Evolutionary conservation across 2,797 vertebrate genomes (phyloP).

Genomic region (Graptemys geographica): DNA sequence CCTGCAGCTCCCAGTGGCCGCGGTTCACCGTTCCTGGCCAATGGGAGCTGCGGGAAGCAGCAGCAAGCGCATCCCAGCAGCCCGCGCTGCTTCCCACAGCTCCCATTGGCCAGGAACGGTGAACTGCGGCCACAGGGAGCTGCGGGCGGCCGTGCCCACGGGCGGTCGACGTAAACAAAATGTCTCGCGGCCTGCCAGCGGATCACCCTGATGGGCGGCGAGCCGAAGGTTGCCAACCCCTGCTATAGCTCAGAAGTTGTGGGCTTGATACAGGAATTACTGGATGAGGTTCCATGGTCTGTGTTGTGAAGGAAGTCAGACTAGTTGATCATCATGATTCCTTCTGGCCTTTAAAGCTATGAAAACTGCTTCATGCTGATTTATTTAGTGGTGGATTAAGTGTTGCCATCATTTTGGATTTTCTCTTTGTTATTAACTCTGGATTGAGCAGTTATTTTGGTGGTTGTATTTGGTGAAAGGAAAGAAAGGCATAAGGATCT

Average conservation of each 20-base stretch:
- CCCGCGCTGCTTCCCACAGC: too few relatives aligned
- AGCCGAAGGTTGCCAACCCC: too few relatives aligned
- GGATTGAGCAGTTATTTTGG: neutral
- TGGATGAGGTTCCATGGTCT: neutral
- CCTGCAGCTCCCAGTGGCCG: too few relatives aligned
- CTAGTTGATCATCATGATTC: neutral
- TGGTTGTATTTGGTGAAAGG: neutral
- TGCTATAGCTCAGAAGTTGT: neutral
- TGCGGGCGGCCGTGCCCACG: too few relatives aligned
- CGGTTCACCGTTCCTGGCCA: fast-evolving
- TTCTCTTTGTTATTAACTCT: neutral
- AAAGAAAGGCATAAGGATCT: neutral
- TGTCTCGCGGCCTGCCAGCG: too few relatives aligned
- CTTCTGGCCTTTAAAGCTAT: neutral
- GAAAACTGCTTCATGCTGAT: neutral
- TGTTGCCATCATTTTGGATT: fast-evolving
- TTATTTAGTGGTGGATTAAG: neutral
- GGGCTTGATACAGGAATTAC: neutral
- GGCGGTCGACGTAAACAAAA: too few relatives aligned
- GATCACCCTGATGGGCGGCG: too few relatives aligned
- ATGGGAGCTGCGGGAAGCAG: too few relatives aligned
- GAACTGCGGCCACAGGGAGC: too few relatives aligned
- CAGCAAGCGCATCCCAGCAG: too few relatives aligned
- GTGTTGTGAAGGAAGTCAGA: neutral
- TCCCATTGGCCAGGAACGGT: too few relatives aligned